These are phyloP conservation scores for Cyprinodon brontotheroides DNA, from an alignment of 2,113 vertebrate species.

Conservation along the genomic window DNA sequence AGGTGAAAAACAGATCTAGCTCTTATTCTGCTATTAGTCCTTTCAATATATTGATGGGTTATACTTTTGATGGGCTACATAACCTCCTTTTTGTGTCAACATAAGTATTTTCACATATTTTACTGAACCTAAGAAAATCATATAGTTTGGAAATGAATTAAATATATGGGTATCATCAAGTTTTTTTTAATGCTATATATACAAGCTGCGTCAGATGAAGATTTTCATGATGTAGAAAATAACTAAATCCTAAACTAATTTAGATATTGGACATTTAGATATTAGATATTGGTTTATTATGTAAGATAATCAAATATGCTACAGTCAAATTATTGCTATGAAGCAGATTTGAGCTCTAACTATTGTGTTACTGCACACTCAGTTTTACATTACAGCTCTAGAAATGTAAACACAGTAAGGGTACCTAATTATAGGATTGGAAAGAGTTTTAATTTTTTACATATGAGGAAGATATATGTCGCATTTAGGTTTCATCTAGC, in stretches of 20 bases:
- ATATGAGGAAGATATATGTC: not conserved
- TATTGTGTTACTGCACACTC: not conserved
- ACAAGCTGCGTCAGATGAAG: not conserved
- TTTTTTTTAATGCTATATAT: not conserved
- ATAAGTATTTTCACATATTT: not conserved
- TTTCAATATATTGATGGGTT: not conserved
- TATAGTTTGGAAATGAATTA: not conserved
- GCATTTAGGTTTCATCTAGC: conserved; percentile 3
- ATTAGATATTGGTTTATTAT: not conserved
- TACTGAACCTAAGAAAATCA: not conserved
- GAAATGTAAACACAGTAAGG: not conserved
- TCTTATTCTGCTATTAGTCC: not conserved
- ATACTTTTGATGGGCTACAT: not conserved
- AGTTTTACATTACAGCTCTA: not conserved
- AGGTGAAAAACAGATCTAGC: conserved; percentile 7
- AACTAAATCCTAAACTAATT: not conserved
- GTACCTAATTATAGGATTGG: not conserved
- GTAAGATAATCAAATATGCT: too few species aligned
- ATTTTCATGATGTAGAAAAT: not conserved
- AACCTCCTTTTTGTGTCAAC: not conserved
- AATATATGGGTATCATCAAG: not conserved
- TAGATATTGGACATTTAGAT: not conserved
- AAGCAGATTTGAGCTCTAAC: too few species aligned
- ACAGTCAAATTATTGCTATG: too few species aligned
- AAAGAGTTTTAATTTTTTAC: not conserved